phyloP scores from a whole-genome alignment of 2,797 vertebrate genomes.

The Somateria mollissima region DNA sequence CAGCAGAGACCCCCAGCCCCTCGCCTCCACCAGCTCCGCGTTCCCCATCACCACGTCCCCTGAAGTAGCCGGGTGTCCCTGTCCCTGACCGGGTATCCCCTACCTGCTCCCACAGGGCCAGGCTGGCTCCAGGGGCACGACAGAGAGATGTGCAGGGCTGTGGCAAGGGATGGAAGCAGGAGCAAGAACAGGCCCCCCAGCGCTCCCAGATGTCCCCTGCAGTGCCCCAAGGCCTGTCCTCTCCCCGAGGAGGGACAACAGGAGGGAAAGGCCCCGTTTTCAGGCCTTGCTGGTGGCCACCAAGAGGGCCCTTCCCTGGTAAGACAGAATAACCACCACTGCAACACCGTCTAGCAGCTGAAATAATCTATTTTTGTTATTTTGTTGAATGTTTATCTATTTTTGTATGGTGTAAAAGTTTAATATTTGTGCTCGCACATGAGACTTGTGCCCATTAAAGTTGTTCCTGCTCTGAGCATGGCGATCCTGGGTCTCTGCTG shows the following conservation, averaged over 20 bases:
- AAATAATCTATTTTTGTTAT: conserved; percentile 51
- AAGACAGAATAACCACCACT: not conserved
- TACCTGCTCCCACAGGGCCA: not conserved
- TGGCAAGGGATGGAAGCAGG: not conserved
- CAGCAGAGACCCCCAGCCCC: accelerated
- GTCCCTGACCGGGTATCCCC: not conserved
- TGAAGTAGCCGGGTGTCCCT: not conserved
- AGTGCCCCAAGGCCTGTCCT: accelerated
- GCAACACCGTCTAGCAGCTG: not conserved
- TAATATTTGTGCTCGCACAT: not conserved
- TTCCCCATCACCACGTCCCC: not conserved
- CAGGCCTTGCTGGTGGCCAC: not conserved
- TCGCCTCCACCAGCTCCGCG: not conserved
- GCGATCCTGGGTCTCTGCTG: accelerated
- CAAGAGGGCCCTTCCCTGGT: not conserved
- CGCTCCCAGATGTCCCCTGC: not conserved
- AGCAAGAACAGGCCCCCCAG: not conserved
- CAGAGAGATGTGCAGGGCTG: not conserved
- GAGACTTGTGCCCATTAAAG: conserved; percentile 50
- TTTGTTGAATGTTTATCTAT: not conserved
- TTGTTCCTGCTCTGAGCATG: not conserved
- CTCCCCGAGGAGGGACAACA: not conserved
- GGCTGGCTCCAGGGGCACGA: not conserved
- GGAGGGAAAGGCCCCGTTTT: not conserved
- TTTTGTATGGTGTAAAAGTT: not conserved